Conservation (phyloP, 1,140 invertebrate genomes). For the Protaetia brevitarsis region DNA sequence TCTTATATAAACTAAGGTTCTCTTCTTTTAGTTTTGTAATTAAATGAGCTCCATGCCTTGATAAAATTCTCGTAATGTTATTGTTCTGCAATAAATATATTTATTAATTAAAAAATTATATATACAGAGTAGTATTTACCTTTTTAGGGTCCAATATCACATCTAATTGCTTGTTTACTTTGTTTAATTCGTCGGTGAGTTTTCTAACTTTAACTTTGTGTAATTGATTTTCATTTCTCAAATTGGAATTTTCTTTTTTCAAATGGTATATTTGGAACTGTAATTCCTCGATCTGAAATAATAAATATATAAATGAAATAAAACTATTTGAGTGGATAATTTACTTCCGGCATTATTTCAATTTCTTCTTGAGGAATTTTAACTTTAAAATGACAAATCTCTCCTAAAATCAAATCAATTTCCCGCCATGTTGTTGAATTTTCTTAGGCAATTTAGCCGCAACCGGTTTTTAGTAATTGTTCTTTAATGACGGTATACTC, state of each 20-base stretch:
- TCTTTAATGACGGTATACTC: too few relatives aligned
- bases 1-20: constrained; percentile 21
- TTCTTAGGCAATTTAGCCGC: neutral
- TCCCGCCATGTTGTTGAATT: constrained; percentile 21
- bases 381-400: neutral
- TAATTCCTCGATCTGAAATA: constrained; percentile 18
- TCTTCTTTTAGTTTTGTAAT: constrained; percentile 22
- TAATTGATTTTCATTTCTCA: constrained; percentile 20
- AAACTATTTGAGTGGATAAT: neutral
- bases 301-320: neutral
- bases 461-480: too few relatives aligned
- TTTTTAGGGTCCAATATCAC: constrained; percentile 17
- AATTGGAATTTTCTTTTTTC: constrained; percentile 20
- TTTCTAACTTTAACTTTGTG: constrained; percentile 27
- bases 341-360: neutral
- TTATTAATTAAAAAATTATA: neutral
- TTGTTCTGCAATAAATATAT: neutral
- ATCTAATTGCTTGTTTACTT: constrained; percentile 23
- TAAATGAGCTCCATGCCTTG: constrained; percentile 24
- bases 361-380: neutral
- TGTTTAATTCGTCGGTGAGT: constrained; percentile 20
- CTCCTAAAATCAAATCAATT: constrained; percentile 16
- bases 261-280: constrained; percentile 7
- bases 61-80: constrained; percentile 22
- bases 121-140: neutral